These are phyloP conservation scores for Platypus cylindrus DNA, from an alignment of 2,888 invertebrate genomes.

Conservation along the genomic window DNA sequence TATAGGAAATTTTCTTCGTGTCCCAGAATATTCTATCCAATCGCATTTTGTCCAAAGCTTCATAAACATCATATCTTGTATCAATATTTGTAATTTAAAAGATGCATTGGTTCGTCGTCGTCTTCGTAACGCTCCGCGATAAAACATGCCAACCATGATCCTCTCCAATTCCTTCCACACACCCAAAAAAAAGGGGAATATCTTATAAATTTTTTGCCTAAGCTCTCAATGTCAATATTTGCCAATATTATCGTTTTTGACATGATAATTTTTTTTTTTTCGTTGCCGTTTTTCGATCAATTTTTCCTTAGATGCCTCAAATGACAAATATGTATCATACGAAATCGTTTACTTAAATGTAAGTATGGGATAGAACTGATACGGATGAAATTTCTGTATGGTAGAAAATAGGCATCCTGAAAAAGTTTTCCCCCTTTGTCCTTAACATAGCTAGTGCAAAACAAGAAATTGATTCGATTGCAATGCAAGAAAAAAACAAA, in stretches of 20 bases:
- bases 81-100: conserved; percentile 37
- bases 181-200: conserved; percentile 9
- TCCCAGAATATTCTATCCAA: conserved; percentile 24
- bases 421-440: no score
- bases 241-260: conserved; percentile 15
- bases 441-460: no score
- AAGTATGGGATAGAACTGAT: no score
- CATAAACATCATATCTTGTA: conserved; percentile 37
- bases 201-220: conserved; percentile 15
- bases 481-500: not conserved
- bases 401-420: no score
- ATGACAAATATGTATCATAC: no score
- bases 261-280: conserved; percentile 16
- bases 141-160: no score
- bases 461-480: not conserved
- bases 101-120: conserved; percentile 28
- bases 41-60: conserved; percentile 34
- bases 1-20: conserved; percentile 7
- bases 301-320: no score
- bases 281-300: no score
- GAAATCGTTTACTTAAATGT: no score
- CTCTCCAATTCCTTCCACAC: no score
- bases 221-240: conserved; percentile 22
- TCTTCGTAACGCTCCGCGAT: conserved; percentile 17
- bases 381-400: no score